Conservation (phyloP, 2,888 invertebrate species). For the Conops quadrifasciatus region DNA sequence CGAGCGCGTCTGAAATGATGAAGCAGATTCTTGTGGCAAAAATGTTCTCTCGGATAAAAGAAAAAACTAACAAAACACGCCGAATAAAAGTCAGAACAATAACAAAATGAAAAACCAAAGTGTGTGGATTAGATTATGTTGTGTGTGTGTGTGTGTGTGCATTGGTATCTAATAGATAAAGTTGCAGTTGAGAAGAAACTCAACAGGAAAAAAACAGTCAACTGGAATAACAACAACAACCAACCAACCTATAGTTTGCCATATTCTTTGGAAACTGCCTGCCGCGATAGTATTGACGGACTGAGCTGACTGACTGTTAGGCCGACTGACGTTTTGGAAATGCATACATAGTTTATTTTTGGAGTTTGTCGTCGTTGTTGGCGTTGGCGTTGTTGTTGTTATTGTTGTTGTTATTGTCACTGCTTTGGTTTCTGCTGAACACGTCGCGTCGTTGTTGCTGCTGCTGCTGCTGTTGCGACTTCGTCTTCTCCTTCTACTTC, state of each 20-base stretch:
- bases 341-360: too few relatives aligned
- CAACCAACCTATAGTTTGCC: neutral
- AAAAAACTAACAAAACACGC: conserved; percentile 26
- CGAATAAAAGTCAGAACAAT: conserved; percentile 34
- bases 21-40: too few relatives aligned
- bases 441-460: conserved; percentile 3
- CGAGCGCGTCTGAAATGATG: neutral
- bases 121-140: conserved; percentile 31
- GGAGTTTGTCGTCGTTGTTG: neutral
- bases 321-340: neutral
- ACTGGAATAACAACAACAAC: conserved; percentile 19
- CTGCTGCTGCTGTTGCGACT: neutral
- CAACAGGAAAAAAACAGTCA: conserved; percentile 35
- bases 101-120: conserved; percentile 10
- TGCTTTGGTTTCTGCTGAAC: neutral
- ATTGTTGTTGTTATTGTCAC: conserved; percentile 7
- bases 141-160: conserved; percentile 25
- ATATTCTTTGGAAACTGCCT: neutral
- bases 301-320: neutral
- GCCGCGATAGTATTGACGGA: neutral
- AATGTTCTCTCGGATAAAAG: too few relatives aligned
- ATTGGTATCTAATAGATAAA: conserved; percentile 25
- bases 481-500: neutral
- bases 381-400: neutral
- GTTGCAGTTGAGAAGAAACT: conserved; percentile 11